Conservation (phyloP, 1,140 invertebrate genomes). For the Latrodectus geometricus region DNA sequence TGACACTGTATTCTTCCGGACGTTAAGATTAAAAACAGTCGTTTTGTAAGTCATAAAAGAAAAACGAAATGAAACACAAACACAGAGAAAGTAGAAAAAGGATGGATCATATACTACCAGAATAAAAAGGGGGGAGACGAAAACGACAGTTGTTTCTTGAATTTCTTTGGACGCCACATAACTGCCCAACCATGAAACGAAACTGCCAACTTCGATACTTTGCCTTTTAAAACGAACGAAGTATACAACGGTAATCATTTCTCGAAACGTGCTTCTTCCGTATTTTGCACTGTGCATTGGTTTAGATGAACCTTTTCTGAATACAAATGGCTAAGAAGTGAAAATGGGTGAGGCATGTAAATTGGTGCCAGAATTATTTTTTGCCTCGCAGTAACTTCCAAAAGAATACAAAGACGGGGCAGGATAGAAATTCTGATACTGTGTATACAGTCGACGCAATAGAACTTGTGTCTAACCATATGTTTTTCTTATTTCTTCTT, state of each 20-base stretch:
- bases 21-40: slow-evolving; percentile 53
- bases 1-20: slow-evolving; percentile 21
- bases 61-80: slow-evolving; percentile 1
- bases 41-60: slow-evolving; percentile 2
- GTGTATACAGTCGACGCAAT: background rate
- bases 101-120: background rate
- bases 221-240: slow-evolving; percentile 23
- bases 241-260: slow-evolving; percentile 44
- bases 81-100: slow-evolving; percentile 6
- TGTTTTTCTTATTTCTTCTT: background rate
- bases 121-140: background rate
- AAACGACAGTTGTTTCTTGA: slow-evolving; percentile 31
- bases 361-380: slow-evolving; percentile 21
- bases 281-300: slow-evolving; percentile 39
- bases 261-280: slow-evolving; percentile 39
- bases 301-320: slow-evolving; percentile 39
- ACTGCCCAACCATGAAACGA: slow-evolving; percentile 41
- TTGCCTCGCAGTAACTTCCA: background rate
- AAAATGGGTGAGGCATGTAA: slow-evolving; percentile 50
- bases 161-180: slow-evolving; percentile 31
- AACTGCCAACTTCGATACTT: slow-evolving; percentile 48
- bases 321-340: slow-evolving; percentile 40
- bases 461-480: background rate
- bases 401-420: background rate
- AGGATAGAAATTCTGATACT: background rate